phyloP scores from a whole-genome alignment of 2,797 vertebrate species.

The Argyrosomus regius region DNA sequence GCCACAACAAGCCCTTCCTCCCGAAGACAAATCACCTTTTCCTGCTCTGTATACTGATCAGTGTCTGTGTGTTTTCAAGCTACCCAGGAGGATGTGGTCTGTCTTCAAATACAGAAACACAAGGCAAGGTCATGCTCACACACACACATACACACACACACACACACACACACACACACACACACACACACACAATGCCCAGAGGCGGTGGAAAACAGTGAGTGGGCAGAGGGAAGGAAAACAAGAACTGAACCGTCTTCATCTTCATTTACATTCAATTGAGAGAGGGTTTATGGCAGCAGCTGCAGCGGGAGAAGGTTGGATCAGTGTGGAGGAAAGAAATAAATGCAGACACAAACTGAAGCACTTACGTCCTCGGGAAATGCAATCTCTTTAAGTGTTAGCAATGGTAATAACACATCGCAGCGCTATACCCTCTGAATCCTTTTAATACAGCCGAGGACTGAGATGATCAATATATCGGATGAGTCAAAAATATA shows the following conservation, averaged over 20 bases:
- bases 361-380: neutral
- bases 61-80: neutral
- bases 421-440: rapidly evolving
- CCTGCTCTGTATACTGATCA: slow-evolving; percentile 29
- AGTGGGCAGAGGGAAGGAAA: slow-evolving; percentile 31
- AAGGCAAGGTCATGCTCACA: slow-evolving; percentile 42
- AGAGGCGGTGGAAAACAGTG: slow-evolving; percentile 24
- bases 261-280: slow-evolving; percentile 57
- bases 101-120: slow-evolving; percentile 20
- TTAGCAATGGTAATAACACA: slow-evolving; percentile 32
- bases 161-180: neutral
- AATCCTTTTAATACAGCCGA: slow-evolving; percentile 17
- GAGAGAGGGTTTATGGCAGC: slow-evolving; percentile 29
- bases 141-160: slow-evolving; percentile 9
- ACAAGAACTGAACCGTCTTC: slow-evolving; percentile 25
- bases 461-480: slow-evolving; percentile 14
- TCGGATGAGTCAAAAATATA: neutral
- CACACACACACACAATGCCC: slow-evolving; percentile 16
- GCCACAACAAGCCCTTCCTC: neutral
- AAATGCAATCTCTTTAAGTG: slow-evolving; percentile 53
- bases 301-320: slow-evolving; percentile 2
- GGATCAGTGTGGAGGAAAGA: slow-evolving; percentile 19
- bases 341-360: slow-evolving; percentile 27
- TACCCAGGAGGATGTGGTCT: slow-evolving; percentile 22
- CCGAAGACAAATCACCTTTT: slow-evolving; percentile 22